Evolutionary conservation across 2,113 vertebrate genomes (phyloP), one percentile per base, ranked within the genome.

Genomic region (Anolis carolinensis): DNA sequence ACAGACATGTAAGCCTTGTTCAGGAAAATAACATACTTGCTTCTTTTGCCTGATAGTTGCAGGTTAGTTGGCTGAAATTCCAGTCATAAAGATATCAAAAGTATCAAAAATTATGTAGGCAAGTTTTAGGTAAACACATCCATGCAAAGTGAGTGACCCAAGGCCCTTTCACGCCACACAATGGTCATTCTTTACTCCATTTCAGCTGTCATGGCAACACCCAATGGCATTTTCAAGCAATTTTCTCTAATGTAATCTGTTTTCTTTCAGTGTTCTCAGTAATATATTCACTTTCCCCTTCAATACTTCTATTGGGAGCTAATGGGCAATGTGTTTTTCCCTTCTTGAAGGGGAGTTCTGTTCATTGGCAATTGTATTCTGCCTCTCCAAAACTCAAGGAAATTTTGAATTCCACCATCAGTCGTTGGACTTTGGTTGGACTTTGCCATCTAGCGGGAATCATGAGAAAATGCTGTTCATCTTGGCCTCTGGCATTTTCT

Each of bases 401-500:
- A 77, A 55, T 76, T 30, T 7, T 20, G 30, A 77, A n/a, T 18
- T 23, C 2, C 16, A 52, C 23, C 8, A 34, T 50, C 7, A n/a
- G 5, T 32, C 7, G 18, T 48, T 81, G 36, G 2, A 81, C 30
- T 34, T 23, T 20, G 83, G 62, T 44, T 80, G 25, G 23, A 65
- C 8, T 27, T 44, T 67, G 62, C 79, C 79, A 67, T 27, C 79
- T 65, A 27, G 59, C 48, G 79, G 79, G 6, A 55, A n/a, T 30
- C 18, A 71, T 21, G 10, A 5, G 27, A 16, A 23, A 81, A 3
- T 2, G 13, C 50, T 23, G 23, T 34, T 25, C 48, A 27, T 30
- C 48, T 86, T 85, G 79, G 84, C 3, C 50, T 75, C 81, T 20
- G 48, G 25, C 1, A 73, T 16, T 88, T 84, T 81, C 62, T 44